Evolutionary conservation across 2,888 invertebrate species (phyloP).

Genomic region (Hipparchia semele): DNA sequence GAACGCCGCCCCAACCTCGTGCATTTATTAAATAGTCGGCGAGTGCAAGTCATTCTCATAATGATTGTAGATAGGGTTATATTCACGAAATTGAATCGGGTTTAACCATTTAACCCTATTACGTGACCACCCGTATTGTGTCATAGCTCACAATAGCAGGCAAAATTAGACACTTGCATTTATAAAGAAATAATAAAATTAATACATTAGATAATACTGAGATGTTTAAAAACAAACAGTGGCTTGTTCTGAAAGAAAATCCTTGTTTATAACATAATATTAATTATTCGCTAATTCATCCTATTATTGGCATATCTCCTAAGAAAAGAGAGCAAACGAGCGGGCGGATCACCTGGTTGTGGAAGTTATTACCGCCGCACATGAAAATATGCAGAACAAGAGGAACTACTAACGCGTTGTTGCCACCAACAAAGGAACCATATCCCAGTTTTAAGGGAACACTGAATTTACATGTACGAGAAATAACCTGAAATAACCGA

Average conservation of each 20-base stretch:
- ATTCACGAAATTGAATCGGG: slow-evolving; percentile 60
- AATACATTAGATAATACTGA: background rate
- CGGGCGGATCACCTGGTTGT: no score
- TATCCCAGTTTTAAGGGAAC: no score
- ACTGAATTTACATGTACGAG: no score
- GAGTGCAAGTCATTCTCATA: slow-evolving; percentile 47
- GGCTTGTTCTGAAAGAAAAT: background rate
- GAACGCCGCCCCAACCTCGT: slow-evolving; percentile 21
- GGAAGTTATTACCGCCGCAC: no score
- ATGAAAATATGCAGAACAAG: no score
- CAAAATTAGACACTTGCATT: background rate
- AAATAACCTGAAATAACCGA: no score
- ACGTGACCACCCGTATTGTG: slow-evolving; percentile 68
- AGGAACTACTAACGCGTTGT: no score
- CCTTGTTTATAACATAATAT: no score
- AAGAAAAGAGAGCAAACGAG: no score
- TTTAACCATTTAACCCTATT: slow-evolving; percentile 67
- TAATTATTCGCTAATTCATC: no score
- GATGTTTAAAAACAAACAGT: background rate
- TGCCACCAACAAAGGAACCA: no score
- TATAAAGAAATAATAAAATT: background rate
- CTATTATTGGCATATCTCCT: no score
- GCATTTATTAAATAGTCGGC: slow-evolving; percentile 36
- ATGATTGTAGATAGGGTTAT: slow-evolving; percentile 49
- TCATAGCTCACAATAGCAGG: slow-evolving; percentile 15